Evolutionary conservation across 2,113 vertebrate species (phyloP), one percentile per base, ranked within the genome.

Genomic region (Silurus glanis): DNA sequence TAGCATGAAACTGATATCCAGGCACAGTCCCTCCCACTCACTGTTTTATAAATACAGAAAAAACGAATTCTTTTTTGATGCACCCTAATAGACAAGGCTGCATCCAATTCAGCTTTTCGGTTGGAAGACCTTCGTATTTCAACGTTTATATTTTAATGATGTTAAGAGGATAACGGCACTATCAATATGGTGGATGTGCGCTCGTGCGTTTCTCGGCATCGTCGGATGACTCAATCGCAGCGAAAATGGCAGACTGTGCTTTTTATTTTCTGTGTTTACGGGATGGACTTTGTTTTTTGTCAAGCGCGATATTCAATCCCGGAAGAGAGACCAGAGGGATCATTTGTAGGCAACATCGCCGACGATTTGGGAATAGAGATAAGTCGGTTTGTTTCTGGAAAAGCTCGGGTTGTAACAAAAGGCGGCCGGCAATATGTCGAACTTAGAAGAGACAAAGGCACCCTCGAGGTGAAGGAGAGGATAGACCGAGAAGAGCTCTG

Each of bases 401-500:
- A 93, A 69, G 93, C 94, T 86, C 91, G 91, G 2, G 88, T 95
- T 17, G 85, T 90, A 9, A 87, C 88, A 49, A 91, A 88, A n/a
- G 88, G 91, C 5, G 92, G 90, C 66, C 91, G 90, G 37, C 89
- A 93, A 5, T 94, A 94, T 86, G 92, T 94, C 37, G 89, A 90
- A 25, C 83, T 92, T 62, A 89, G 88, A 79, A 85, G 85, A 87
- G 89, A 93, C 75, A 92, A 90, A 85, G 92, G 92, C 71, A 87
- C 90, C 82, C 89, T 95, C 83, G 86, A 93, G 83, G 90, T 94
- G 0, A 92, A 84, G 8, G 91, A 93, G 80, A 91, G 91, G 86
- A 94, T 95, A 88, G 93, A 95, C 56, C 91, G 94, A 67, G 94
- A 96, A 72, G 88, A 93, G 66, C 88, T 96, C n/a, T 95, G 95